These are phyloP conservation scores for Operophtera brumata DNA, from an alignment of 2,888 invertebrate genomes.

Conservation along the genomic window DNA sequence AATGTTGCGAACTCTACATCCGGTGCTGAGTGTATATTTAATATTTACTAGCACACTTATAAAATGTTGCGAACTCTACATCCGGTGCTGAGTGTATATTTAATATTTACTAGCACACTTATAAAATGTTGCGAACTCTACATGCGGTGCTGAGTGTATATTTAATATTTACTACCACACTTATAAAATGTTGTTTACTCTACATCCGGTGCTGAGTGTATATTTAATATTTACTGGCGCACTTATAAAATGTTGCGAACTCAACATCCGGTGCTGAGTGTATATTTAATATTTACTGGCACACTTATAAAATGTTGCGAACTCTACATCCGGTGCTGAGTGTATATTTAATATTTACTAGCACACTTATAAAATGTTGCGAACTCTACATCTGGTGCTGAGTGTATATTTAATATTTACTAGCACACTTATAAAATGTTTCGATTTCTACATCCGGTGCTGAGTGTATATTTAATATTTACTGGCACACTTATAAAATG, in stretches of 20 bases:
- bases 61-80: slow-evolving; percentile 9
- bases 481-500: slow-evolving; percentile 5
- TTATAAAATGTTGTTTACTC: slow-evolving; percentile 7
- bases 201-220: not conserved
- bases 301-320: slow-evolving; percentile 7
- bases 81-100: no score
- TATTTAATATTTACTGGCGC: slow-evolving; percentile 7
- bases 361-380: slow-evolving; percentile 8
- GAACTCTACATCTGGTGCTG: not conserved
- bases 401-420: slow-evolving; percentile 2
- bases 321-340: not conserved
- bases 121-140: slow-evolving; percentile 8
- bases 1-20: slow-evolving; percentile 8
- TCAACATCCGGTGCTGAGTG: not conserved
- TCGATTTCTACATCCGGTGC: not conserved
- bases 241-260: slow-evolving; percentile 5
- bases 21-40: no score
- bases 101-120: slow-evolving; percentile 6
- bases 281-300: slow-evolving; percentile 3
- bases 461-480: slow-evolving; percentile 1
- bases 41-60: slow-evolving; percentile 8
- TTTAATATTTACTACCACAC: slow-evolving; percentile 5
- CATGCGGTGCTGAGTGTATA: not conserved
- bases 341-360: slow-evolving; percentile 1
- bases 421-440: slow-evolving; percentile 7